Base-by-base conservation (phyloP, 1,140 invertebrate genomes). In the Euglossa dilemma region DNA sequence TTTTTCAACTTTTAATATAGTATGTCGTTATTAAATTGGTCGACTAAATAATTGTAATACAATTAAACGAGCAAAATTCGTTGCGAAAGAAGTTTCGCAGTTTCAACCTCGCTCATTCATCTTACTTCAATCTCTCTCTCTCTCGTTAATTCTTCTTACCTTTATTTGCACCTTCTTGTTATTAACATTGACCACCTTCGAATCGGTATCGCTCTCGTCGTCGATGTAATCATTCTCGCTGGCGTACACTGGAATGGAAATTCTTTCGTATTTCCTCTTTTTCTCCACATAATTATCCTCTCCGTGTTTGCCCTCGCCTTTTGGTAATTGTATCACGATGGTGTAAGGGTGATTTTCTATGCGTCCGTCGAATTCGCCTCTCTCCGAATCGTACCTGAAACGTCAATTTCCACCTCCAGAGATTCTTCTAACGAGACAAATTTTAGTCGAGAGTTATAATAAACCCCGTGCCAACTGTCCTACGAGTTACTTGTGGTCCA, bases 281-380 rank as follows among this genome's bases (percentile, higher is more conserved):
- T 70, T 64, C 0, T 74, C 14, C 14, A 12, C 20, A 0, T 70
- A 43, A 57, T 87, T 61, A 23, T 71, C 71, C 11, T 12, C 50
- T 6, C 74, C 54, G 18, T 76, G 50, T 36, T 81, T 85, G 14
- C 72, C 75, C 2, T 70, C 25, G 16, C 64, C 74, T 56, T 86
- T 86, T 6, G 91, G 90, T 54, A 92, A 72, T 73, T 92, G 89
- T 69, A 92, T 91, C 45, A 92, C 86, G 64, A 92, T 91, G 2
- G 87, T 85, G 23, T 89, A 92, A 18, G 90, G 90, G 45, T 89
- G 75, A n/a, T 85, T 80, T 12, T 89, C 76, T 0, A 20, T 36
- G 14, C 9, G 36, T 5, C 36, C 47, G 7, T 87, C 80, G 16
- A 76, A 81, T 50, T 85, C 83, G 12, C 82, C 79, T 14, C 59